Conservation (phyloP, 1,140 invertebrate genomes). For the Lerema accius region DNA sequence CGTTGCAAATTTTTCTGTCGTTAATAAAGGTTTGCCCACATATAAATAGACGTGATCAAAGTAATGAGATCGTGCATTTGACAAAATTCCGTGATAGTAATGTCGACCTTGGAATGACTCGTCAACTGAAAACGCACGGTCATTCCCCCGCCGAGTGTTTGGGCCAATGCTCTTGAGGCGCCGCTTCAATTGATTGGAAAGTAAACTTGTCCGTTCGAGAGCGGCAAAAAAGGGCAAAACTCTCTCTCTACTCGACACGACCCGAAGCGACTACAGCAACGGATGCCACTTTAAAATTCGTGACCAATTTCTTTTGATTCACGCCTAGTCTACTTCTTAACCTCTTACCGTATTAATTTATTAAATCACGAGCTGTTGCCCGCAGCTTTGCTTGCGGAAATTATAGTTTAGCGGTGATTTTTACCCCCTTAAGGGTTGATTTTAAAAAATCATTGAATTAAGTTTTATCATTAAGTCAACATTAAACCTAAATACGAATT, state of each 20-base stretch:
- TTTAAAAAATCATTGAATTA: too few relatives aligned
- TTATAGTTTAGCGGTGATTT: too few relatives aligned
- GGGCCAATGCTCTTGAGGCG: constrained; percentile 18
- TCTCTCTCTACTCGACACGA: constrained; percentile 7
- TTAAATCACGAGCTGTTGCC: too few relatives aligned
- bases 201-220: constrained; percentile 16
- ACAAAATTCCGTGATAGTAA: constrained; percentile 33
- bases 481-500: too few relatives aligned
- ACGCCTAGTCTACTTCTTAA: too few relatives aligned
- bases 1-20: too few relatives aligned
- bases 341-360: too few relatives aligned
- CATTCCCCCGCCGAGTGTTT: constrained; percentile 39
- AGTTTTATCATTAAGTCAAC: too few relatives aligned
- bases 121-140: constrained; percentile 34
- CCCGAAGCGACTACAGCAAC: neutral
- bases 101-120: constrained; percentile 33
- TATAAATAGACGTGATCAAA: neutral
- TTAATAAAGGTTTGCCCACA: neutral
- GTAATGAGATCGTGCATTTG: constrained; percentile 3
- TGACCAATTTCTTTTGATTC: neutral
- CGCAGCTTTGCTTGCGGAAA: too few relatives aligned
- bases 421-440: too few relatives aligned
- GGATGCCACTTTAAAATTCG: neutral
- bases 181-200: constrained; percentile 24
- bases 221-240: constrained; percentile 23